These are phyloP conservation scores for Drosophila auraria DNA, from an alignment of 1,140 invertebrate genomes.

Conservation along the genomic window DNA sequence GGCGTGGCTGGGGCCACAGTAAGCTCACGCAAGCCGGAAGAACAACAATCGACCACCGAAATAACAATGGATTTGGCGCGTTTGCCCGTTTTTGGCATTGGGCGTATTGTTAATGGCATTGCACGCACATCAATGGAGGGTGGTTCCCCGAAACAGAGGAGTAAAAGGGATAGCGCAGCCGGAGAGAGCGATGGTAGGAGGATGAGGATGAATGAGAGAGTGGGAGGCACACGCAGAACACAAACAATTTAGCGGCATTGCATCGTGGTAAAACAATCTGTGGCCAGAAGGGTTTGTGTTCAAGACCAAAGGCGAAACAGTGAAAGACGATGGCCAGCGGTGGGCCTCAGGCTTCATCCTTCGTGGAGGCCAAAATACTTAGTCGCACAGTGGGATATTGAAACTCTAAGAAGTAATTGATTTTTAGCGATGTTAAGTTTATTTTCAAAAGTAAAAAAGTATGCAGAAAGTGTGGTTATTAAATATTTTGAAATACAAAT, in stretches of 20 bases:
- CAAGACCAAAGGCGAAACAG: conserved; percentile 13
- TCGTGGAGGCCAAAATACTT: background rate
- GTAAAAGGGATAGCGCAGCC: conserved; percentile 4
- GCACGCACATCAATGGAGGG: conserved; percentile 43
- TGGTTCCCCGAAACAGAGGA: conserved; percentile 9
- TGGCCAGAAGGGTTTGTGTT: conserved; percentile 38
- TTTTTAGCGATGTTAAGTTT: no score
- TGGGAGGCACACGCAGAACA: conserved; percentile 35
- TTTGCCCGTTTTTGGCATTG: conserved; percentile 79
- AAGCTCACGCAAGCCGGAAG: conserved; percentile 82
- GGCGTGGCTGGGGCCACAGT: conserved; percentile 49
- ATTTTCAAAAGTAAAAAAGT: no score
- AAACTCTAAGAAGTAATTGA: background rate
- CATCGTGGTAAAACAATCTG: conserved; percentile 76
- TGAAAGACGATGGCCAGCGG: background rate
- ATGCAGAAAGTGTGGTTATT: no score
- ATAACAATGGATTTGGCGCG: conserved; percentile 82
- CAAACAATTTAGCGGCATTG: conserved; percentile 80
- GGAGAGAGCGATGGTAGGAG: background rate
- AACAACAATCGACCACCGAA: conserved; percentile 82
- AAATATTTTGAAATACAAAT: no score
- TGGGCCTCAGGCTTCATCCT: background rate
- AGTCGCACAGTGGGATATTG: background rate
- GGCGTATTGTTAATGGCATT: conserved; percentile 82
- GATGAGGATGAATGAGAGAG: background rate